phyloP scores from a whole-genome alignment of 1,140 invertebrate species.

The Ooceraea biroi region DNA sequence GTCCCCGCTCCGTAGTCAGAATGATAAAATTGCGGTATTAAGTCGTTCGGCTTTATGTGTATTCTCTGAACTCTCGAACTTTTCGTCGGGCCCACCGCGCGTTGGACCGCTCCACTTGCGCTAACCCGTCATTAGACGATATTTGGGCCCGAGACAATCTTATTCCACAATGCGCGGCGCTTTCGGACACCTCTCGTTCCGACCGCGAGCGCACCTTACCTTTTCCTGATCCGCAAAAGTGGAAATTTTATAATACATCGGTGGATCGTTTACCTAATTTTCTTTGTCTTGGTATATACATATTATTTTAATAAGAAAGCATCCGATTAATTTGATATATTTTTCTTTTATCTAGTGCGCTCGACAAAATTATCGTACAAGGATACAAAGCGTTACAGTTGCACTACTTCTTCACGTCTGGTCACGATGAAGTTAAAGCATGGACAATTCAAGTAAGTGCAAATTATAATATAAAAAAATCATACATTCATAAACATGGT shows the following conservation, averaged over 20 bases:
- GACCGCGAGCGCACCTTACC: constrained; percentile 49
- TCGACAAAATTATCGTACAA: constrained; percentile 99
- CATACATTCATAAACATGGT: neutral
- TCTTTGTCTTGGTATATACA: too few relatives aligned
- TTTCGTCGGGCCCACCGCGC: constrained; percentile 71
- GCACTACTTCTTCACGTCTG: constrained; percentile 99
- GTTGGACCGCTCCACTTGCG: constrained; percentile 69
- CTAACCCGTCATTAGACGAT: constrained; percentile 85
- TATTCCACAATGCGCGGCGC: constrained; percentile 76
- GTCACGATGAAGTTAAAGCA: constrained; percentile 99
- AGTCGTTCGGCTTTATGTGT: constrained; percentile 86
- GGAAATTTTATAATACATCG: neutral
- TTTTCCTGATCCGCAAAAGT: constrained; percentile 50
- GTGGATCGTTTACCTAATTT: neutral
- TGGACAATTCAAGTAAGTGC: constrained; percentile 98
- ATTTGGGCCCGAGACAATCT: constrained; percentile 83
- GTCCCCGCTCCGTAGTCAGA: constrained; percentile 73
- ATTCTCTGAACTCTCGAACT: constrained; percentile 85
- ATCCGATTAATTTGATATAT: neutral
- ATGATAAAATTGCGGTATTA: constrained; percentile 87
- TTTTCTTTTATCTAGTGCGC: constrained; percentile 87
- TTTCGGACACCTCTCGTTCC: constrained; percentile 64
- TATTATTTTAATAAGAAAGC: neutral
- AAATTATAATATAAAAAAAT: constrained; percentile 3
- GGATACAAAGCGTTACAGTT: constrained; percentile 98